Evolutionary conservation across 2,888 invertebrate genomes (phyloP).

Genomic region (Dicyrtoma fusca): DNA sequence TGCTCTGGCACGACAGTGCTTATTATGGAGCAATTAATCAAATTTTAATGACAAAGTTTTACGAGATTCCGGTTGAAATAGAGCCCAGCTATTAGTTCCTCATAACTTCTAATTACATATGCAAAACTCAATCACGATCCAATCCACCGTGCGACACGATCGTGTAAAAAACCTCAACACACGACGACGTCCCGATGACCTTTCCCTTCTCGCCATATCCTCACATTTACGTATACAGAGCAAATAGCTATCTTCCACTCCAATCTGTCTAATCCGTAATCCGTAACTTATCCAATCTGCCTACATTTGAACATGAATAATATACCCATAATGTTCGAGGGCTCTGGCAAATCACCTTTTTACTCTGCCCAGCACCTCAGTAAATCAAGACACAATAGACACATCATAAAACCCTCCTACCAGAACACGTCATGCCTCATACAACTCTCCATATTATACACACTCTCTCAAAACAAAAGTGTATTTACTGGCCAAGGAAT

Average conservation of each 20-base stretch:
- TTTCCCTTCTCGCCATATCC: conserved; percentile 21
- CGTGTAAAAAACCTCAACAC: conserved; percentile 30
- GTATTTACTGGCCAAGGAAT: neutral
- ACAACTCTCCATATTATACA: conserved; percentile 33
- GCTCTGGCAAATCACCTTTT: conserved; percentile 33
- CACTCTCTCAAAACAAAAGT: conserved; percentile 16
- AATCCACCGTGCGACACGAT: conserved; percentile 47
- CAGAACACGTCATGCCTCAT: conserved; percentile 41
- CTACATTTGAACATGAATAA: conserved; percentile 33
- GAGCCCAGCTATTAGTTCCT: conserved; percentile 47
- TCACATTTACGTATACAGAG: conserved; percentile 12
- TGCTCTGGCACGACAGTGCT: conserved; percentile 44
- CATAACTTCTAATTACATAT: conserved; percentile 54
- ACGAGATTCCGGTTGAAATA: conserved; percentile 39
- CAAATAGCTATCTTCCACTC: conserved; percentile 4
- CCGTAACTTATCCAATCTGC: conserved; percentile 30
- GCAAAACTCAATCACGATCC: conserved; percentile 53
- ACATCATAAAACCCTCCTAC: conserved; percentile 42
- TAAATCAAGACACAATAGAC: conserved; percentile 46
- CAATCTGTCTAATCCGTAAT: conserved; percentile 28
- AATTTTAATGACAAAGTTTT: conserved; percentile 54
- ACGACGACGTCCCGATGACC: conserved; percentile 42
- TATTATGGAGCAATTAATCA: conserved; percentile 55
- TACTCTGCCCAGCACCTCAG: conserved; percentile 16
- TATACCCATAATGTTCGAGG: conserved; percentile 30